Conservation (phyloP, 2,797 vertebrate genomes). For the Micromesistius poutassou region DNA sequence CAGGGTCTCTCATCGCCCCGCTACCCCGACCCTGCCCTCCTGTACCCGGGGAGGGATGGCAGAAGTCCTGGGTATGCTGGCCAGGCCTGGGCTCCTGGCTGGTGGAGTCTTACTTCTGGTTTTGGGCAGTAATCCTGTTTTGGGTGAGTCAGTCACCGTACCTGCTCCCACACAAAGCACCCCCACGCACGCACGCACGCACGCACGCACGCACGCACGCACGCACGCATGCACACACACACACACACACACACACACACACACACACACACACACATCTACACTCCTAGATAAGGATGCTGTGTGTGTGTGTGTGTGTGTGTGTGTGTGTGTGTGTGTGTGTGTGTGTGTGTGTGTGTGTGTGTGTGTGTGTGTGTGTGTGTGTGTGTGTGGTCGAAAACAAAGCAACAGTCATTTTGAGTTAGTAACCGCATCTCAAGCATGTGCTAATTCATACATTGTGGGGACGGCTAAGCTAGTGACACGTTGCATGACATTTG, state of each 20-base stretch:
- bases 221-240: too few species aligned
- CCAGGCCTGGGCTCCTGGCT: conserved; percentile 48
- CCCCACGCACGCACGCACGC: not conserved
- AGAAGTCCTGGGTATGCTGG: conserved; percentile 42
- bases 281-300: not conserved
- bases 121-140: conserved; percentile 57
- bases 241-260: not conserved
- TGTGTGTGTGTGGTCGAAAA: not conserved
- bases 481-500: not conserved
- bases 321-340: too few species aligned
- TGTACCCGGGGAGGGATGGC: conserved; percentile 56
- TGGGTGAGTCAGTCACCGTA: conserved; percentile 70
- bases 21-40: conserved; percentile 41
- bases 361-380: too few species aligned
- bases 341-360: too few species aligned
- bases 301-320: too few species aligned
- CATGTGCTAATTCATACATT: not conserved
- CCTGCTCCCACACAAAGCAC: conserved; percentile 33
- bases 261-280: not conserved
- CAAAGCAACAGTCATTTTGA: not conserved
- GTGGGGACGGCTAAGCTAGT: not conserved
- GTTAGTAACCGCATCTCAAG: not conserved
- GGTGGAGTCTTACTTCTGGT: conserved; percentile 64
- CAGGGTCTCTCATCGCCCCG: conserved; percentile 24
- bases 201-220: too few species aligned